phyloP scores from a whole-genome alignment of 2,888 invertebrate species.

The Heliconius aoede region DNA sequence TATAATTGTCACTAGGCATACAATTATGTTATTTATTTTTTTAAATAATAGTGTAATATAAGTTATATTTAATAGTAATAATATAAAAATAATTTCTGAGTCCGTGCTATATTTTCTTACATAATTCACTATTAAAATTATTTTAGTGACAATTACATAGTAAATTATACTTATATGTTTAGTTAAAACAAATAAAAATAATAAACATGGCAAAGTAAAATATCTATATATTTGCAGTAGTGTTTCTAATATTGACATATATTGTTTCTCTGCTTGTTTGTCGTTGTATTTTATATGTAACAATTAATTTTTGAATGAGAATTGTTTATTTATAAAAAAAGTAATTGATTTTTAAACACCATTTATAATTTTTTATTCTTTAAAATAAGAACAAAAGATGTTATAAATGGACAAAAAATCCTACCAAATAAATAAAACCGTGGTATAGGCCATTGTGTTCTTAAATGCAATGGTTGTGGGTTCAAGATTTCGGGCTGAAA shows the following conservation, averaged over 20 bases:
- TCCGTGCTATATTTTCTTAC: no score
- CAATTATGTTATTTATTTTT: no score
- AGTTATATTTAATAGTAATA: no score
- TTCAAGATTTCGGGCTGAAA: background rate
- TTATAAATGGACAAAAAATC: background rate
- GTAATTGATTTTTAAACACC: background rate
- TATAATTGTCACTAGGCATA: slow-evolving; percentile 33
- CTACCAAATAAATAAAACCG: slow-evolving; percentile 2
- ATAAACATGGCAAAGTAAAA: slow-evolving; percentile 4
- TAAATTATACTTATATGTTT: slow-evolving; percentile 47
- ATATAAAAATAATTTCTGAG: no score
- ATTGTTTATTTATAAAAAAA: background rate
- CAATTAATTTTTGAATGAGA: slow-evolving; percentile 31
- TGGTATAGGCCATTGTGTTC: background rate
- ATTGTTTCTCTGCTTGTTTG: background rate
- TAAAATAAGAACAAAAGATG: background rate
- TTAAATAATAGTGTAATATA: no score
- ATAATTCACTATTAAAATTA: background rate
- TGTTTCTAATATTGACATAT: slow-evolving; percentile 9
- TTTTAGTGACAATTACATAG: slow-evolving; percentile 14
- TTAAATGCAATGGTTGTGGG: background rate
- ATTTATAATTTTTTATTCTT: slow-evolving; percentile 22
- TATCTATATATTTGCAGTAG: slow-evolving; percentile 6
- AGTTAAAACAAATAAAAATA: slow-evolving; percentile 37
- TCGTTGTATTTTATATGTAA: background rate